phyloP scores from a whole-genome alignment of 2,797 vertebrate species.

The Pelobates cultripes region DNA sequence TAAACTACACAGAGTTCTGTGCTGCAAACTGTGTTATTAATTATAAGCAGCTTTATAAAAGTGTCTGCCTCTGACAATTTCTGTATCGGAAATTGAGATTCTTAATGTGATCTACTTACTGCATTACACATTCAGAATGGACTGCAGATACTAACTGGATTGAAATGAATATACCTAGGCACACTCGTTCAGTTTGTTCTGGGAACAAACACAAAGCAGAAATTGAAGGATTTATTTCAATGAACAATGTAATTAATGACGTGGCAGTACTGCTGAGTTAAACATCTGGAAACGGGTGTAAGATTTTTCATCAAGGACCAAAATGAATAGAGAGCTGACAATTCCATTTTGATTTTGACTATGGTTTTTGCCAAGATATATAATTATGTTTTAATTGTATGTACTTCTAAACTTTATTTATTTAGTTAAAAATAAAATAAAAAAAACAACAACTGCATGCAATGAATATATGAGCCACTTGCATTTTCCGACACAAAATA shows the following conservation, averaged over 20 bases:
- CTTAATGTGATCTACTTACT: neutral
- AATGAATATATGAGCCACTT: too few relatives aligned
- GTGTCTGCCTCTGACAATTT: neutral
- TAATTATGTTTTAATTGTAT: too few relatives aligned
- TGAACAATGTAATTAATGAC: conserved; percentile 31
- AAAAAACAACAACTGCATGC: too few relatives aligned
- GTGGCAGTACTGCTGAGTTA: conserved; percentile 56
- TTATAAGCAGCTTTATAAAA: too few relatives aligned
- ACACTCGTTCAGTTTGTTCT: too few relatives aligned
- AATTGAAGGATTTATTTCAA: neutral
- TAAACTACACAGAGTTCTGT: too few relatives aligned
- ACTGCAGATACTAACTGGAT: neutral
- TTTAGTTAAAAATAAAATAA: too few relatives aligned
- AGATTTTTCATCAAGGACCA: neutral
- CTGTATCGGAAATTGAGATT: conserved; percentile 5
- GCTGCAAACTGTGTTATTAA: too few relatives aligned
- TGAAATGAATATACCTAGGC: neutral
- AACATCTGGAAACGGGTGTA: conserved; percentile 60
- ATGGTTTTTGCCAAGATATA: too few relatives aligned
- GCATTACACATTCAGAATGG: neutral
- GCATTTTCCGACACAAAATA: too few relatives aligned
- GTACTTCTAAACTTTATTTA: too few relatives aligned
- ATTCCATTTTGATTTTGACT: neutral
- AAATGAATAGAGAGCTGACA: neutral
- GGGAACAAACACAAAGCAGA: too few relatives aligned